Evolutionary conservation across 2,113 vertebrate genomes (phyloP).

Genomic region (Gopherus evgoodei): DNA sequence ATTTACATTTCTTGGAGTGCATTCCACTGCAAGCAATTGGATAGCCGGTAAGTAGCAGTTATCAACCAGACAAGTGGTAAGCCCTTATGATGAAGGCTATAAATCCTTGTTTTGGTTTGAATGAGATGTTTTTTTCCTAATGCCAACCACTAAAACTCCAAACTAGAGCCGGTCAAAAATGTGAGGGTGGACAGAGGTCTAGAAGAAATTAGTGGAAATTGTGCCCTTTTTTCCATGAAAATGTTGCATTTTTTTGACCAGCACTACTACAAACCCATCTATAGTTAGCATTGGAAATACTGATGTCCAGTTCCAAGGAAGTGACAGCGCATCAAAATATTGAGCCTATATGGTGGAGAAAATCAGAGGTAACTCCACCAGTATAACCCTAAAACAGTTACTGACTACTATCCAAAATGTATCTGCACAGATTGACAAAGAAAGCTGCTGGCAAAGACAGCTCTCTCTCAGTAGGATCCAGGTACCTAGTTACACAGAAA

Average conservation of each 20-base stretch:
- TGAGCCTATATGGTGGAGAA: neutral
- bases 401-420: neutral
- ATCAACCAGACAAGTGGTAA: neutral
- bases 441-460: neutral
- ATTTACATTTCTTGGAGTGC: neutral
- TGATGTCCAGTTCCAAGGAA: neutral
- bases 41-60: neutral
- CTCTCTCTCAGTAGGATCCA: neutral
- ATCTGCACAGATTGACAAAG: rapidly evolving
- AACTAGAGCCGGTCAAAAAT: slow-evolving; percentile 15
- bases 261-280: neutral
- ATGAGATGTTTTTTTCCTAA: neutral
- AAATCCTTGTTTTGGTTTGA: neutral
- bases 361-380: neutral
- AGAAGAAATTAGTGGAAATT: neutral
- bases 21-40: neutral
- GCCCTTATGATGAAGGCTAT: neutral
- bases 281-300: neutral
- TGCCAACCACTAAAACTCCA: neutral
- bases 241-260: neutral
- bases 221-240: neutral
- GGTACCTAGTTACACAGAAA: neutral
- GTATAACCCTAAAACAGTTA: neutral
- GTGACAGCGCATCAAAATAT: neutral
- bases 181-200: neutral